Conservation (phyloP, 2,113 vertebrate species). For the Cheilinus undulatus region DNA sequence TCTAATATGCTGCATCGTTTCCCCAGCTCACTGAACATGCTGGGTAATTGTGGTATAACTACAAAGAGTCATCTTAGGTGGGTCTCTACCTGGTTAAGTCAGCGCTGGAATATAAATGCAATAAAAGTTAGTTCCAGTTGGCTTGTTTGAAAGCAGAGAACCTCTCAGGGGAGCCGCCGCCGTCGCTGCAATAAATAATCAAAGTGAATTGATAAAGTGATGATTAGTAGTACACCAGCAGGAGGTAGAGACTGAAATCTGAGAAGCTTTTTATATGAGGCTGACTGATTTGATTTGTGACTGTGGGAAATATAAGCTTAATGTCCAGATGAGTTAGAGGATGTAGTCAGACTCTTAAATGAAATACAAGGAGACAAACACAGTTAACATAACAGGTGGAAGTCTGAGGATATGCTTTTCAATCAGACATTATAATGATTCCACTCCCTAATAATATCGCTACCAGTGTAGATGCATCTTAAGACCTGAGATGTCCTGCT, state of each 20-base stretch:
- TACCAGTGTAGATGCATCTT: no score
- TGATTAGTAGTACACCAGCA: slow-evolving; percentile 43
- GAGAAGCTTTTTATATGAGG: not conserved
- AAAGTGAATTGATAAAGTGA: slow-evolving; percentile 37
- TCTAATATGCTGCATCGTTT: slow-evolving; percentile 44
- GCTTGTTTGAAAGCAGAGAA: slow-evolving; percentile 34
- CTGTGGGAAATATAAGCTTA: not conserved
- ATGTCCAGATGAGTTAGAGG: not conserved
- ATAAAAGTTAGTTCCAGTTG: slow-evolving; percentile 26
- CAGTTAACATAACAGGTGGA: not conserved
- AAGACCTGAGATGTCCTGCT: no score
- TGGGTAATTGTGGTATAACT: slow-evolving; percentile 50
- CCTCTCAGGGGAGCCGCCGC: not conserved
- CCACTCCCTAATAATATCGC: no score
- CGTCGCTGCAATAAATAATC: not conserved
- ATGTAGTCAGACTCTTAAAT: not conserved
- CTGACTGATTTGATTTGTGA: slow-evolving; percentile 1
- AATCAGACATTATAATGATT: no score
- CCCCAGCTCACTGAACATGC: slow-evolving; percentile 20
- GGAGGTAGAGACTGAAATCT: slow-evolving; percentile 18
- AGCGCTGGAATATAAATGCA: slow-evolving; percentile 32
- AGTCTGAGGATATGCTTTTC: no score
- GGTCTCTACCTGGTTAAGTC: slow-evolving; percentile 39
- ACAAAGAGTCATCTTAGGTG: slow-evolving; percentile 29
- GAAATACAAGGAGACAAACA: not conserved